These are phyloP conservation scores for Tinea semifulvella DNA, from an alignment of 2,888 invertebrate species.

Conservation along the genomic window DNA sequence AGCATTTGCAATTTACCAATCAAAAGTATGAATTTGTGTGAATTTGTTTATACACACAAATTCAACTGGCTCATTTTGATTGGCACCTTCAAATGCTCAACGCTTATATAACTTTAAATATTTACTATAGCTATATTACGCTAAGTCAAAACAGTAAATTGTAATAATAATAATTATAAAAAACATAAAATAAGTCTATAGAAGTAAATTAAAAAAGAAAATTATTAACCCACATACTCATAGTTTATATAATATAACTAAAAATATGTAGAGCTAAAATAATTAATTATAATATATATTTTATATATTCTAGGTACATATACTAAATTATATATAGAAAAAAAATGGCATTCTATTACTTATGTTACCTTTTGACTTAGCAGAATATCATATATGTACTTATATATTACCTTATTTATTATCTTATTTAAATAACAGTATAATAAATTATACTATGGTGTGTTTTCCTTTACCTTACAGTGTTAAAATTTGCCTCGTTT, in stretches of 20 bases:
- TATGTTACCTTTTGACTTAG: slow-evolving; percentile 9
- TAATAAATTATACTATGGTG: slow-evolving; percentile 33
- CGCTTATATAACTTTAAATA: neutral
- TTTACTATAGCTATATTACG: too few relatives aligned
- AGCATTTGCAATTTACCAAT: slow-evolving; percentile 5
- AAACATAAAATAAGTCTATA: neutral
- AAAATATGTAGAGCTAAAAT: too few relatives aligned
- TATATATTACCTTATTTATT: neutral
- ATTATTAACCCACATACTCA: neutral
- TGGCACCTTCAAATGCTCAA: neutral
- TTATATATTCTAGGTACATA: too few relatives aligned
- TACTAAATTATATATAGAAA: too few relatives aligned
- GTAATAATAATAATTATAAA: neutral
- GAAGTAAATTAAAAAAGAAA: neutral
- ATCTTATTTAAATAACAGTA: neutral
- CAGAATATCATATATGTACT: neutral
- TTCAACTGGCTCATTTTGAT: slow-evolving; percentile 9
- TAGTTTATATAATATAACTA: too few relatives aligned
- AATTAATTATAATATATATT: too few relatives aligned
- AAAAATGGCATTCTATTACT: too few relatives aligned
- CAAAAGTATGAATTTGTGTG: slow-evolving; percentile 4
- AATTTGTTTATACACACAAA: neutral
- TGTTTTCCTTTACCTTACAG: slow-evolving; percentile 60
- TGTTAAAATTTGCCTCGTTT: slow-evolving; percentile 36
- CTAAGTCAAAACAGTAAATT: neutral